A percentile compares a stretch with the other conserved stretches of the same genome.
phyloP scores from a whole-genome alignment of 2,797 vertebrate genomes.

The Dermochelys coriacea region DNA sequence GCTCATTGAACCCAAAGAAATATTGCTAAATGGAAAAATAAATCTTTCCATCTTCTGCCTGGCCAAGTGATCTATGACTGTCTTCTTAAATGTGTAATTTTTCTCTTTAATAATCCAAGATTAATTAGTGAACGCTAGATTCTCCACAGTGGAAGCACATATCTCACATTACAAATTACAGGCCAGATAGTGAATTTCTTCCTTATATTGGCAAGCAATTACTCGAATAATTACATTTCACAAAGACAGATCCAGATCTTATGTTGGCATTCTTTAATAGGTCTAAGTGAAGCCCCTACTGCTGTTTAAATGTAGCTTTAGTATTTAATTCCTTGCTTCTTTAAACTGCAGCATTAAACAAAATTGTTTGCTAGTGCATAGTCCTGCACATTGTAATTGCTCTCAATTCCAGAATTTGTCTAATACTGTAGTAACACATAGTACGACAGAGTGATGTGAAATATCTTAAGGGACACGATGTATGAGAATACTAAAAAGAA shows the following conservation, averaged over 20 bases:
- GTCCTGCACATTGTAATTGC: background rate
- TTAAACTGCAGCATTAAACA: fast-evolving
- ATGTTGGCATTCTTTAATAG: fast-evolving
- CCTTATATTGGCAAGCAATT: background rate
- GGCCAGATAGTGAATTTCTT: background rate
- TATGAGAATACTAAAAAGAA: background rate
- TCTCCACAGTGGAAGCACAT: background rate
- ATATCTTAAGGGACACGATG: background rate
- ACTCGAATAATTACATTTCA: background rate
- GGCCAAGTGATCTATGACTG: background rate
- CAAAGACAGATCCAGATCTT: background rate
- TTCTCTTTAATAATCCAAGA: background rate
- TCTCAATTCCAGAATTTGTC: background rate
- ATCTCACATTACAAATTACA: fast-evolving
- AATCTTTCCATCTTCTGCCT: background rate
- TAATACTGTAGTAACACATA: background rate
- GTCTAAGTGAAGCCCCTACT: background rate
- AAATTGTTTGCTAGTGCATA: fast-evolving
- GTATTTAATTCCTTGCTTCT: background rate
- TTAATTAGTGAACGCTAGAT: background rate
- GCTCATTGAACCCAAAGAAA: background rate
- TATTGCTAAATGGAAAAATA: background rate
- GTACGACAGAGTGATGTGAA: background rate
- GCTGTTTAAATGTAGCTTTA: fast-evolving
- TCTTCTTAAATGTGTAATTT: background rate